phyloP scores from a whole-genome alignment of 2,888 invertebrate genomes.

The Rhopalosiphum nymphaeae region DNA sequence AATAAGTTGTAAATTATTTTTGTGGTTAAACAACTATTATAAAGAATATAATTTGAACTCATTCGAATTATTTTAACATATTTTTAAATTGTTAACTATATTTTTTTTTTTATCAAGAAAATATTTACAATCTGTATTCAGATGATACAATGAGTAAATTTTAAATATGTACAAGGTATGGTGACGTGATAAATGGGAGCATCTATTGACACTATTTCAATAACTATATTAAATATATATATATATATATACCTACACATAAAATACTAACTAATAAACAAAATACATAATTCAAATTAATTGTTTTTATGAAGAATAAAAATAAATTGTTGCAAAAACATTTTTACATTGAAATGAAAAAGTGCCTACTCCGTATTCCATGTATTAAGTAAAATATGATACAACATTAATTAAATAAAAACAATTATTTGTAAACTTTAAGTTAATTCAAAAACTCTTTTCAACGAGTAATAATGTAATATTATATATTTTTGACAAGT shows the following conservation, averaged over 20 bases:
- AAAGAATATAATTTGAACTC: neutral
- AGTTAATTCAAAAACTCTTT: constrained; percentile 7
- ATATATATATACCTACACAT: neutral
- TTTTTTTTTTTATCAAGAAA: neutral
- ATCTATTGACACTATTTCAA: too few species aligned
- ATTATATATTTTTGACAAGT: neutral
- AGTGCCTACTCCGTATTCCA: neutral
- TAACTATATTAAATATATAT: neutral
- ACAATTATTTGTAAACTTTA: neutral
- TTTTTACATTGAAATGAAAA: neutral
- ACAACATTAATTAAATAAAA: neutral
- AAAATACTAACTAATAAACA: neutral
- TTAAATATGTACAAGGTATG: too few species aligned
- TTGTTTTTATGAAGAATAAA: neutral
- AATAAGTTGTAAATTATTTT: neutral
- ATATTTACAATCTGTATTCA: neutral
- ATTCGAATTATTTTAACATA: neutral
- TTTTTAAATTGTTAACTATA: neutral
- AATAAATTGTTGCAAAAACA: neutral
- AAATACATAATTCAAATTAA: neutral
- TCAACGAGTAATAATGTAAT: constrained; percentile 26
- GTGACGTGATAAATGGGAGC: too few species aligned
- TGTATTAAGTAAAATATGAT: neutral
- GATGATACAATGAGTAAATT: too few species aligned
- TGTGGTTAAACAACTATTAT: neutral